Evolutionary conservation across 2,797 vertebrate species (phyloP).

Genomic region (Rhinoraja longicauda): DNA sequence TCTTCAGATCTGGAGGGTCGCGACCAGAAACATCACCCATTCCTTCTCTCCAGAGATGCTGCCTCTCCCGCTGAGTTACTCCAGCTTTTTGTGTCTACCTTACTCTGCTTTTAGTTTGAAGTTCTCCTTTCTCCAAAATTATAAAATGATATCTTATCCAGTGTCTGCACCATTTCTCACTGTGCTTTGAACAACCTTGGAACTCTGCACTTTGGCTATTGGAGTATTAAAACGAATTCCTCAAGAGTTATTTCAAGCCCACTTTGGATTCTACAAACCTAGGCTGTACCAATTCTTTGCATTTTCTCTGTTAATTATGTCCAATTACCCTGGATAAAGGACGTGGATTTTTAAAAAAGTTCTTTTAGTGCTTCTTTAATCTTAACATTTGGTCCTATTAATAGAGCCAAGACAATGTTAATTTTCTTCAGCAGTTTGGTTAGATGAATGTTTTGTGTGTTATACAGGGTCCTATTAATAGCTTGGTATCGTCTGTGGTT

Average conservation of each 20-base stretch:
- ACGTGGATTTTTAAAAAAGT: not conserved
- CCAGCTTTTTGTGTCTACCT: no score
- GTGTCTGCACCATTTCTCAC: not conserved
- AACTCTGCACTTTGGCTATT: not conserved
- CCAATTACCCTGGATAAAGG: not conserved
- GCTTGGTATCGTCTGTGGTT: not conserved
- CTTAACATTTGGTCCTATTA: not conserved
- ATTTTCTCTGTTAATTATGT: not conserved
- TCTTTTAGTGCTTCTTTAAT: not conserved
- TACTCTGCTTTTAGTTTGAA: not conserved
- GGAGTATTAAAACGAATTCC: not conserved
- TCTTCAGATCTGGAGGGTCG: no score
- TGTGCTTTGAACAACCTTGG: not conserved
- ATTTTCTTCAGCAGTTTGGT: not conserved
- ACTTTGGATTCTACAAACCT: not conserved
- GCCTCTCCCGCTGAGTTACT: no score
- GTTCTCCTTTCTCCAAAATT: not conserved
- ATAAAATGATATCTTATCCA: not conserved
- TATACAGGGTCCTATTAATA: not conserved
- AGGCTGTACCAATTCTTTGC: not conserved
- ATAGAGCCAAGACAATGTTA: not conserved
- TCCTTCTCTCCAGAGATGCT: no score
- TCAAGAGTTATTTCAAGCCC: not conserved
- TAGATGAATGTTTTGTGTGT: not conserved
- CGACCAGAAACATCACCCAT: no score